Evolutionary conservation across 2,113 vertebrate species (phyloP).

Genomic region (Gobius niger): DNA sequence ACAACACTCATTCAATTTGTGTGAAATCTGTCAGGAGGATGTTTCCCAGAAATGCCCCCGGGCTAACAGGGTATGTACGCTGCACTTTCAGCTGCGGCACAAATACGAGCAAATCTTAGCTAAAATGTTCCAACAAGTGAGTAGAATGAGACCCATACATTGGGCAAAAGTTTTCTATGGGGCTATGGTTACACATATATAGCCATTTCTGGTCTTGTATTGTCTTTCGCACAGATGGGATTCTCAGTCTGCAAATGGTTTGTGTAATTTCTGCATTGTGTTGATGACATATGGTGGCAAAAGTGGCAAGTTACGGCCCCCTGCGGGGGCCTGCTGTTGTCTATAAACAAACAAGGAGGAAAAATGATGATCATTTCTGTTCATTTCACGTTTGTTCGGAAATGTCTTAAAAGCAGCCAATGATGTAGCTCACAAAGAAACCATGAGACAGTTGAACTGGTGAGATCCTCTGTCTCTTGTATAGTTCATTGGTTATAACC

Average conservation of each 20-base stretch:
- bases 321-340: not conserved
- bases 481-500: no score
- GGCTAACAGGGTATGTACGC: conserved; percentile 20
- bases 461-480: not conserved
- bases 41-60: conserved; percentile 19
- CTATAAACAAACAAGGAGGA: not conserved
- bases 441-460: not conserved
- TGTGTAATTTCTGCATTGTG: not conserved
- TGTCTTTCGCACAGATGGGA: not conserved
- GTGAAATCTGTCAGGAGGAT: conserved; percentile 26
- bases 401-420: no score
- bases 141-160: not conserved
- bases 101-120: conserved; percentile 18
- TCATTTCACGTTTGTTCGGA: not conserved
- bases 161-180: not conserved
- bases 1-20: conserved; percentile 26
- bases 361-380: not conserved
- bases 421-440: not conserved
- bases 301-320: not conserved
- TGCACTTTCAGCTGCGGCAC: conserved; percentile 25
- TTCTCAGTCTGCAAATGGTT: not conserved
- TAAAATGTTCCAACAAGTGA: conserved; percentile 14
- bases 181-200: not conserved
- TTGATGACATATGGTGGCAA: not conserved
- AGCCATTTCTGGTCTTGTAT: not conserved